Base-by-base conservation (phyloP, 1,140 invertebrate genomes). In the Drosophila mauritiana region DNA sequence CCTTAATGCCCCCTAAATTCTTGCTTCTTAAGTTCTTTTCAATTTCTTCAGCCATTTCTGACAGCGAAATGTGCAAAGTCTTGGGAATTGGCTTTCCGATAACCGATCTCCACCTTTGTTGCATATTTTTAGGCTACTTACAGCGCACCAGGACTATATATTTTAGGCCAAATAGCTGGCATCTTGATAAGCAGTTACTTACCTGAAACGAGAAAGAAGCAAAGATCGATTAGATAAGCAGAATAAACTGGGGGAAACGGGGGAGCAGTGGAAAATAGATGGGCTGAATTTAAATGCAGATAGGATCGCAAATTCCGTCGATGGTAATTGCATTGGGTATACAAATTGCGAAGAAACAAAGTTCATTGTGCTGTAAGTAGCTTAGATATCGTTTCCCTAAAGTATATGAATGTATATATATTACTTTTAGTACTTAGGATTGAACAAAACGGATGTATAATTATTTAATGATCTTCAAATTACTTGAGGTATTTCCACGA, bases 81-180 rank as follows among this genome's bases (percentile, higher is more conserved):
- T 48, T 62, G 59, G 49, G 56, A 79, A 77, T 55, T 78, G 64
- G 34, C 55, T 36, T 49, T 54, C 11, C 54, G 62, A 53, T 58
- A 46, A 52, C 48, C 56, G 53, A 57, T 58, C 53, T 65, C 36
- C 17, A 74, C 40, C 62, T 56, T 56, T 39, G 49, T 77, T 58
- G 53, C 42, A 77, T 69, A 61, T 48, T 63, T 68, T 61, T 67
- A 57, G 53, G 64, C 85, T 76, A 80, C 85, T 89, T 80, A 84
- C 77, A 25, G 65, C n/a, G 43, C 37, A 34, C 36, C 20, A 57
- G 36, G 22, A 17, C 12, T 22, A 22, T n/a, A 12, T 31, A 43
- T 42, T 15, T 51, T 34, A 39, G 37, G 36, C 27, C 15, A 12
- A 51, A 45, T 40, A 11, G 10, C 36, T 43, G 27, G 48, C 72